Percentiles rank a stretch among this genome's conserved stretches.
These are phyloP conservation scores for Tethea ocularis DNA, from an alignment of 2,888 invertebrate species.

Conservation along the genomic window DNA sequence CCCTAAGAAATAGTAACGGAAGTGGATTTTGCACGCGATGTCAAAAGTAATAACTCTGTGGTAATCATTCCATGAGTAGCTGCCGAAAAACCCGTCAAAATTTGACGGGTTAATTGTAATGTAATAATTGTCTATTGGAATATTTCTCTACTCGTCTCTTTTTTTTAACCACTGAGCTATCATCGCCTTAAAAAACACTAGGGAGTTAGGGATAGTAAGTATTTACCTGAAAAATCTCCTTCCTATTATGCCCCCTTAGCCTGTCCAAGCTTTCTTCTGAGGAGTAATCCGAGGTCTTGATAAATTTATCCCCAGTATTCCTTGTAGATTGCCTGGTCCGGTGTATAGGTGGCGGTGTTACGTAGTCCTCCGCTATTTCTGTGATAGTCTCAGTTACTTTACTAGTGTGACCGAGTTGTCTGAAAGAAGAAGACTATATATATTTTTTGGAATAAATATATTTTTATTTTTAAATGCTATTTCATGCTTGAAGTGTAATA, in stretches of 20 bases:
- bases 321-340: constrained; percentile 62
- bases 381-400: constrained; percentile 51
- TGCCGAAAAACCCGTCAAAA: no score
- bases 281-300: constrained; percentile 86
- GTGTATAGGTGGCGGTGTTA: constrained; percentile 49
- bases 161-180: no score
- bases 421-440: constrained; percentile 31
- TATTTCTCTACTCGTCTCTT: no score
- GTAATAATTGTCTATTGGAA: no score
- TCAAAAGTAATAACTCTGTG: no score
- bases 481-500: no score
- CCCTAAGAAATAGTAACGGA: no score
- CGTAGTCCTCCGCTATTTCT: constrained; percentile 50
- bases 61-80: no score
- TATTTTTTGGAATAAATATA: no score
- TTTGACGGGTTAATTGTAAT: no score
- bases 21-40: no score
- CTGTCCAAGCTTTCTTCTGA: constrained; percentile 72
- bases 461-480: no score
- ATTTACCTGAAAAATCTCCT: constrained; percentile 72
- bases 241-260: constrained; percentile 49
- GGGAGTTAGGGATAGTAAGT: background rate
- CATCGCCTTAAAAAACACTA: background rate
- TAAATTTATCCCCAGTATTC: constrained; percentile 47
- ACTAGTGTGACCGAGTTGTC: constrained; percentile 55